Conservation (phyloP, 2,888 invertebrate genomes). For the Tinea semifulvella region DNA sequence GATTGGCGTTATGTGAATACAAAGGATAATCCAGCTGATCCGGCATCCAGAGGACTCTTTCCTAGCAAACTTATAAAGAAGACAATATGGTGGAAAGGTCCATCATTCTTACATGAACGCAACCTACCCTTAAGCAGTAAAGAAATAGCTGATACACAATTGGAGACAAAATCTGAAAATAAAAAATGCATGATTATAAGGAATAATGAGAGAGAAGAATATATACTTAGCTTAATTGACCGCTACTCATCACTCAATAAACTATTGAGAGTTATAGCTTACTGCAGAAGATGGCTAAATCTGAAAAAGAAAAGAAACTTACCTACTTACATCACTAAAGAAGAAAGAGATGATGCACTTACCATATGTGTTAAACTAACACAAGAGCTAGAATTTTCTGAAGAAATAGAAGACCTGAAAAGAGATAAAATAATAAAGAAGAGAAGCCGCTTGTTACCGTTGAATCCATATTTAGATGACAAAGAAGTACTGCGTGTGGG, state of each 20-base stretch:
- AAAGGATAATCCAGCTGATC: conserved; percentile 24
- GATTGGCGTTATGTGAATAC: conserved; percentile 22
- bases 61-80: conserved; percentile 17
- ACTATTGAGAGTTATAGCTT: conserved; percentile 5
- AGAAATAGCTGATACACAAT: not conserved
- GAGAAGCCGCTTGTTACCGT: too few species aligned
- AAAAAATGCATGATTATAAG: too few species aligned
- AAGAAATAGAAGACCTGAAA: too few species aligned
- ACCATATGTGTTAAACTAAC: too few species aligned
- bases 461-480: too few species aligned
- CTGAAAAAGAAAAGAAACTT: not conserved
- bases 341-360: not conserved
- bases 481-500: too few species aligned
- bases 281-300: conserved; percentile 11
- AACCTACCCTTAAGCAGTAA: not conserved
- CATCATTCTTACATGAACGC: not conserved
- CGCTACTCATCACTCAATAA: conserved; percentile 8
- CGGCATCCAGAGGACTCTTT: conserved; percentile 23
- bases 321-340: not conserved
- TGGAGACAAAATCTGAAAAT: too few species aligned
- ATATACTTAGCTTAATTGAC: conserved; percentile 6
- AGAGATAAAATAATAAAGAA: too few species aligned
- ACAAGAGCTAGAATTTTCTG: too few species aligned
- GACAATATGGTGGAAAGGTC: conserved; percentile 20
- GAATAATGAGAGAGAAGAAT: too few species aligned